Evolutionary conservation across 2,888 invertebrate genomes (phyloP), one percentile per base, ranked within the genome.

Genomic region (Arenicola marina): DNA sequence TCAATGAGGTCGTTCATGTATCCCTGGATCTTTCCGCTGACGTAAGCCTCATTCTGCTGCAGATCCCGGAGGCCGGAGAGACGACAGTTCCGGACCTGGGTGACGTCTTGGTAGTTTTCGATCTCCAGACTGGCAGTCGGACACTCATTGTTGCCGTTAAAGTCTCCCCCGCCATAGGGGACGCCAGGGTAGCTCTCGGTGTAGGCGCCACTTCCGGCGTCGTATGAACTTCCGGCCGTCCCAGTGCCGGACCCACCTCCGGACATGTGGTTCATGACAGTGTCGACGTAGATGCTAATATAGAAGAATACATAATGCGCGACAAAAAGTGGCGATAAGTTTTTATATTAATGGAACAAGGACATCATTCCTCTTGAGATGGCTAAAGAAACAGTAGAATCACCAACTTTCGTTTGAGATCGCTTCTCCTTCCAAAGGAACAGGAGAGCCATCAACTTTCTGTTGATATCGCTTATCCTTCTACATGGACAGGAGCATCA

Each of bases 201-300:
- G 24, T 31, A 53, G 3, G 68, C 63, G 7, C 45, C 51, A n/a
- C n/a, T n/a, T 53, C 80, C 77, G 61, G 75, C 84, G 51, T 66
- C 61, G 63, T 68, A 65, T 32, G 89, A 88, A 2, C 86, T 90
- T 0, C 89, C 89, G 1, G 91, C 91, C 2, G 75, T 56, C 69
- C 74, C 69, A 73, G 72, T 53, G 0, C 84, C 84, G 11, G 34
- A 56, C 4, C 84, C 78, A 58, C 86, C 83, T 0, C 86, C 88
- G 0, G 90, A 88, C 93, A 94, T 93, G 81, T 95, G 93, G 82
- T 94, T 94, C 64, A 93, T 86, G 24, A 94, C 87, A 0, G 88
- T 87, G 75, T 92, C 92, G 0, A 89, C 89, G 79, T 90, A 91
- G 73, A 93, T 91, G 74, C 92, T 68, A n/a, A n/a, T n/a, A n/a